A percentile compares a stretch with the other conserved stretches of the same genome.
Conservation (phyloP, 1,140 invertebrate genomes). For the Drosophila obscura region DNA sequence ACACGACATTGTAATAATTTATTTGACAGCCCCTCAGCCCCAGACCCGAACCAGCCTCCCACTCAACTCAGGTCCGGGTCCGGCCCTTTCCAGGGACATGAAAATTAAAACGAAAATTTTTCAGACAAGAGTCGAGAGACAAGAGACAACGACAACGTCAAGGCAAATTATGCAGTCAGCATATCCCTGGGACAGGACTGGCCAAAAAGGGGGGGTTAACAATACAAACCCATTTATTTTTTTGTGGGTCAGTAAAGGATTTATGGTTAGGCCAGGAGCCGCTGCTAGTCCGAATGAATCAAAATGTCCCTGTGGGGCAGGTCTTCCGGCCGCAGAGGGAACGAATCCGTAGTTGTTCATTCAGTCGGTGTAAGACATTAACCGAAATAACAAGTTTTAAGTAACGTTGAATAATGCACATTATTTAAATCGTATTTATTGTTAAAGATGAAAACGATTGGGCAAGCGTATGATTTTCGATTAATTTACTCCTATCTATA, state of each 20-base stretch:
- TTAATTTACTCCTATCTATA: no score
- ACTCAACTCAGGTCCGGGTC: neutral
- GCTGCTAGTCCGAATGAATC: slow-evolving; percentile 31
- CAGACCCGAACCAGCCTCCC: slow-evolving; percentile 7
- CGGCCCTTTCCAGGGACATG: slow-evolving; percentile 42
- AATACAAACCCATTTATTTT: slow-evolving; percentile 29
- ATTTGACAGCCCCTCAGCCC: slow-evolving; percentile 64
- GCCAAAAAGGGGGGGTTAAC: slow-evolving; percentile 55
- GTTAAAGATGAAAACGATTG: no score
- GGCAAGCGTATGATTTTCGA: no score
- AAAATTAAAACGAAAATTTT: slow-evolving; percentile 74
- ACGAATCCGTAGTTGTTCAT: neutral
- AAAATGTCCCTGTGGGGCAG: slow-evolving; percentile 26
- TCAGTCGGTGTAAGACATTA: no score
- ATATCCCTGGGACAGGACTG: slow-evolving; percentile 43
- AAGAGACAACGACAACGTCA: slow-evolving; percentile 52
- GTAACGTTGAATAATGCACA: no score
- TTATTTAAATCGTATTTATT: no score
- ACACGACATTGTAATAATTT: slow-evolving; percentile 81
- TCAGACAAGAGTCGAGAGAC: slow-evolving; percentile 34
- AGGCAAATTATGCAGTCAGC: slow-evolving; percentile 78
- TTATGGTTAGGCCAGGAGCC: slow-evolving; percentile 48
- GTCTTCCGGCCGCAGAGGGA: neutral
- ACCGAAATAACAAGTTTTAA: no score
- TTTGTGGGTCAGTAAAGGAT: slow-evolving; percentile 61